phyloP scores from a whole-genome alignment of 2,888 invertebrate genomes.

The Lamproptera curius region DNA sequence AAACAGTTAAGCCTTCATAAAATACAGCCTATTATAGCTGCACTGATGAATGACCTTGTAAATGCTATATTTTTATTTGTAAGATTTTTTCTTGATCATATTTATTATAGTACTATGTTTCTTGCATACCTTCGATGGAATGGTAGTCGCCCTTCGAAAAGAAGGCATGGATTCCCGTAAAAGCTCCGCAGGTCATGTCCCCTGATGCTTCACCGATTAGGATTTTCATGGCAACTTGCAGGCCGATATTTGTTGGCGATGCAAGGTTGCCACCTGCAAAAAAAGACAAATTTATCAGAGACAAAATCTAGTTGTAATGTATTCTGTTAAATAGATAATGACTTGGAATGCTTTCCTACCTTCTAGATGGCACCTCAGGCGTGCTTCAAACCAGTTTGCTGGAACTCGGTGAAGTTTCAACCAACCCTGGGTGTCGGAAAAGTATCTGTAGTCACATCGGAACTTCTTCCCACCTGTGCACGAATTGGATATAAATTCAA shows the following conservation, averaged over 20 bases:
- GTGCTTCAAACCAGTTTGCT: slow-evolving; percentile 37
- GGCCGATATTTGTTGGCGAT: slow-evolving; percentile 26
- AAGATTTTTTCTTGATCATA: no score
- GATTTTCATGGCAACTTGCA: slow-evolving; percentile 25
- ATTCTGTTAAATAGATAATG: no score
- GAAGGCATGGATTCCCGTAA: slow-evolving; percentile 33
- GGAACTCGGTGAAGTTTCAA: slow-evolving; percentile 39
- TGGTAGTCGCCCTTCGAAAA: slow-evolving; percentile 35
- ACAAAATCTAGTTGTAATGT: no score
- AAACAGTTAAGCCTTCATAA: no score
- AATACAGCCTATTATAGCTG: no score
- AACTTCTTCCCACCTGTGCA: slow-evolving; percentile 29
- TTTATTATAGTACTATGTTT: no score
- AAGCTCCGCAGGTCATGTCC: slow-evolving; percentile 23
- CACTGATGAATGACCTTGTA: no score
- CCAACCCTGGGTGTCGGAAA: slow-evolving; percentile 31
- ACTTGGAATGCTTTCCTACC: no score
- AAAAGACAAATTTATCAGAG: background rate
- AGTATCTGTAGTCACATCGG: slow-evolving; percentile 34
- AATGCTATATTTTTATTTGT: no score
- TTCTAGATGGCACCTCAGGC: slow-evolving; percentile 45
- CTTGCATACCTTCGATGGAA: slow-evolving; percentile 35
- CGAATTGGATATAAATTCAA: no score
- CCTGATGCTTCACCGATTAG: slow-evolving; percentile 12
- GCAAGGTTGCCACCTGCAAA: slow-evolving; percentile 30